phyloP scores from a whole-genome alignment of 1,140 invertebrate species.

The Holcopasites calliopsidis region DNA sequence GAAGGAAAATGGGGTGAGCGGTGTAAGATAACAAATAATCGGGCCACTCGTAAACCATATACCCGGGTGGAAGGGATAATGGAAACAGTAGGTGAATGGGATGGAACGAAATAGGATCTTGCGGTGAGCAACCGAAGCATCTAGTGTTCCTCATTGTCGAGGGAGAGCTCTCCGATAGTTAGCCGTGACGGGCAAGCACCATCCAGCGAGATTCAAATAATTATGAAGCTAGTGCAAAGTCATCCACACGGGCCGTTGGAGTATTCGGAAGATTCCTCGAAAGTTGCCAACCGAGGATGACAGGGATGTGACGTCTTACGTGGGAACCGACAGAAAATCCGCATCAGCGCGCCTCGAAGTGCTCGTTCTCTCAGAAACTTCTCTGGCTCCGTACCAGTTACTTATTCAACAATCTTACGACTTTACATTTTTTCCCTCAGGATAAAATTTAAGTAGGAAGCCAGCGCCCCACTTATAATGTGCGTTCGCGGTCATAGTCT shows the following conservation, averaged over 20 bases:
- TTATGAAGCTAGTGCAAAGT: conserved; percentile 36
- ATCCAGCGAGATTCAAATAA: conserved; percentile 45
- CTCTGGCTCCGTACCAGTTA: conserved; percentile 22
- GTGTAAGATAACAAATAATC: neutral
- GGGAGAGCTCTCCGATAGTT: conserved; percentile 23
- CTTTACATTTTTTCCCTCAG: neutral
- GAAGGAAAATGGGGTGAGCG: neutral
- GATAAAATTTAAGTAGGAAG: neutral
- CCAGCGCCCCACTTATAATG: neutral
- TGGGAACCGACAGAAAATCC: conserved; percentile 12
- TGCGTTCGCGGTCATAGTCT: neutral
- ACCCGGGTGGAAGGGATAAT: conserved; percentile 24
- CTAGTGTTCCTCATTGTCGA: conserved; percentile 53
- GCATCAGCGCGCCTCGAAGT: neutral
- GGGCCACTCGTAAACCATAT: neutral
- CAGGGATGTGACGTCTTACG: conserved; percentile 20
- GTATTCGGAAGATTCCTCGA: neutral
- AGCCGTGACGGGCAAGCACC: conserved; percentile 39
- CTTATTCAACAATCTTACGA: conserved; percentile 6
- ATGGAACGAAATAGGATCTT: conserved; percentile 62
- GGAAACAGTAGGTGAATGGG: neutral
- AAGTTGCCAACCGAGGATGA: conserved; percentile 22
- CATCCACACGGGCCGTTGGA: neutral
- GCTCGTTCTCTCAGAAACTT: conserved; percentile 10
- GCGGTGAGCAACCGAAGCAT: conserved; percentile 51